A percentile compares a stretch with the other conserved stretches of the same genome.
These are phyloP conservation scores for Strix uralensis DNA, from an alignment of 2,113 vertebrate species.

Conservation along the genomic window DNA sequence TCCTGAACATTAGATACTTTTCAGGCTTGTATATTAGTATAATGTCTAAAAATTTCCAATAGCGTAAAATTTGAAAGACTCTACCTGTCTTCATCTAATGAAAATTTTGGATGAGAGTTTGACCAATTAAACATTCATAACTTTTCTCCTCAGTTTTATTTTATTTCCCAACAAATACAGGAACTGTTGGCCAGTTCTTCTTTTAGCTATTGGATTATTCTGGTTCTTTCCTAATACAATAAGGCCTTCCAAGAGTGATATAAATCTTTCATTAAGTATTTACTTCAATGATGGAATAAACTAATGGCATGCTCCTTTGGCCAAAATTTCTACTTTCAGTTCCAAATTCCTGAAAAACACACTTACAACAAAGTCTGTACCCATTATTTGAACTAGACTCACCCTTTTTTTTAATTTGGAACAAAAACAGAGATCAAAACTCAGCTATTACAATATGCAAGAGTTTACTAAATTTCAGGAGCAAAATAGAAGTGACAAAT, in stretches of 20 bases:
- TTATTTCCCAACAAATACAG: neutral
- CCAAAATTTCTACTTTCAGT: neutral
- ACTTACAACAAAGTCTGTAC: neutral
- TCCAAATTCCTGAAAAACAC: neutral
- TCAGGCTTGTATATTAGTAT: neutral
- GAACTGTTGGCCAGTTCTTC: neutral
- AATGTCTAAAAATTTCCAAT: neutral
- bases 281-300: neutral
- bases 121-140: neutral
- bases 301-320: neutral
- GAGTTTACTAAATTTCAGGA: neutral
- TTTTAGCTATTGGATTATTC: neutral
- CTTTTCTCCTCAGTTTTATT: neutral
- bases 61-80: neutral
- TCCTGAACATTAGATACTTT: neutral
- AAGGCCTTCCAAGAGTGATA: neutral
- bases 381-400: neutral
- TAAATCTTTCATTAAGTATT: neutral
- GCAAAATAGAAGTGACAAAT: neutral
- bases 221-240: neutral
- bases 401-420: neutral
- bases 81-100: neutral
- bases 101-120: neutral
- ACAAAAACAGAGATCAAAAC: neutral
- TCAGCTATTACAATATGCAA: neutral